Conservation (phyloP, 2,888 invertebrate genomes). For the Cryptus viduatorius region DNA sequence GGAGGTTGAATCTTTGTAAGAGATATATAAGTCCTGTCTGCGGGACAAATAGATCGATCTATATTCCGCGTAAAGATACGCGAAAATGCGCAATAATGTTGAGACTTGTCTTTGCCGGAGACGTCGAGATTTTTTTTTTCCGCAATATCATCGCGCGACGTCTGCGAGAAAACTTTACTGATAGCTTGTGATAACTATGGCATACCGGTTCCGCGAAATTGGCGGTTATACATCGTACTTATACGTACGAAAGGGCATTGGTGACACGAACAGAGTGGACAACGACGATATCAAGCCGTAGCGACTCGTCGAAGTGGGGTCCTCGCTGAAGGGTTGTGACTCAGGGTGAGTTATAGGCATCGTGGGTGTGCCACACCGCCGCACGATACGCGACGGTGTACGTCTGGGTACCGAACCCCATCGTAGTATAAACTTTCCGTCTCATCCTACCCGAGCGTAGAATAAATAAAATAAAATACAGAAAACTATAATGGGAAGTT, state of each 20-base stretch:
- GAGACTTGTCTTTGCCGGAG: constrained; percentile 22
- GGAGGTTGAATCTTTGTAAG: constrained; percentile 5
- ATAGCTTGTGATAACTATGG: constrained; percentile 44
- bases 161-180: constrained; percentile 36
- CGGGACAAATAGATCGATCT: constrained; percentile 41
- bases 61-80: constrained; percentile 16
- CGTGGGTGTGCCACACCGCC: constrained; percentile 75
- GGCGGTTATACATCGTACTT: constrained; percentile 18
- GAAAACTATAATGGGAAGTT: constrained; percentile 65
- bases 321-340: constrained; percentile 59
- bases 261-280: constrained; percentile 56
- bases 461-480: constrained; percentile 78
- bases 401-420: constrained; percentile 33
- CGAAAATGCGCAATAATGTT: not conserved
- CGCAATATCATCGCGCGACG: constrained; percentile 6
- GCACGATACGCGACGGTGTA: constrained; percentile 64
- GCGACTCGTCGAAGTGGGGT: constrained; percentile 45
- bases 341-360: constrained; percentile 78
- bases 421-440: not conserved
- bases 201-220: not conserved
- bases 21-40: constrained; percentile 11
- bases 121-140: constrained; percentile 19
- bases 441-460: constrained; percentile 68
- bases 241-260: constrained; percentile 29
- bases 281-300: constrained; percentile 43